These are phyloP conservation scores for Drosophila busckii DNA, from an alignment of 1,140 invertebrate genomes.

Conservation along the genomic window DNA sequence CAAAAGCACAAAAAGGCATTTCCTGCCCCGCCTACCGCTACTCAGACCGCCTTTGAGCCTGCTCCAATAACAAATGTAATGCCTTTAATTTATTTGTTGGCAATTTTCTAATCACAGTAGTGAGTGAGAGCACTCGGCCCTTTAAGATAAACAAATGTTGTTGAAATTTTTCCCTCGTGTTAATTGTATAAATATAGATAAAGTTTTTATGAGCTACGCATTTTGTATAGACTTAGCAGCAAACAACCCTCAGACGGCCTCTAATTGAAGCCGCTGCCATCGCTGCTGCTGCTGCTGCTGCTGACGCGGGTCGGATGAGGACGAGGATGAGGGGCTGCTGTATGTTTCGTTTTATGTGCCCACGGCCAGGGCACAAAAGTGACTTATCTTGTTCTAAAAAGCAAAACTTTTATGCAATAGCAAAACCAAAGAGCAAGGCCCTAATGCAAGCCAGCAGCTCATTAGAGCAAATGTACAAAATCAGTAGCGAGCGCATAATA, in stretches of 20 bases:
- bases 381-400: conserved; percentile 64
- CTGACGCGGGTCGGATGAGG: not conserved
- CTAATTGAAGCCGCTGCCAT: conserved; percentile 48
- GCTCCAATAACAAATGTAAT: conserved; percentile 33
- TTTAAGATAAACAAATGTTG: conserved; percentile 65
- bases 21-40: not conserved
- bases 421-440: conserved; percentile 4
- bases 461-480: conserved; percentile 9
- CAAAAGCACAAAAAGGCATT: conserved; percentile 27
- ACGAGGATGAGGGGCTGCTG: not conserved
- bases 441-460: conserved; percentile 16
- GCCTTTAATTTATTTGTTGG: conserved; percentile 63
- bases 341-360: conserved; percentile 63
- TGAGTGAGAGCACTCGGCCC: conserved; percentile 37
- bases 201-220: conserved; percentile 67
- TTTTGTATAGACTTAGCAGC: conserved; percentile 48
- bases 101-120: conserved; percentile 66
- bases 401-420: conserved; percentile 6
- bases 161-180: conserved; percentile 46
- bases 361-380: conserved; percentile 42
- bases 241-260: conserved; percentile 56
- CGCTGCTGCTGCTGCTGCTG: too few species aligned
- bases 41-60: too few species aligned
- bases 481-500: too few species aligned
- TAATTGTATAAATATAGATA: conserved; percentile 74